These are phyloP conservation scores for Trachops cirrhosus DNA, from an alignment of 2,797 vertebrate genomes.

Conservation along the genomic window DNA sequence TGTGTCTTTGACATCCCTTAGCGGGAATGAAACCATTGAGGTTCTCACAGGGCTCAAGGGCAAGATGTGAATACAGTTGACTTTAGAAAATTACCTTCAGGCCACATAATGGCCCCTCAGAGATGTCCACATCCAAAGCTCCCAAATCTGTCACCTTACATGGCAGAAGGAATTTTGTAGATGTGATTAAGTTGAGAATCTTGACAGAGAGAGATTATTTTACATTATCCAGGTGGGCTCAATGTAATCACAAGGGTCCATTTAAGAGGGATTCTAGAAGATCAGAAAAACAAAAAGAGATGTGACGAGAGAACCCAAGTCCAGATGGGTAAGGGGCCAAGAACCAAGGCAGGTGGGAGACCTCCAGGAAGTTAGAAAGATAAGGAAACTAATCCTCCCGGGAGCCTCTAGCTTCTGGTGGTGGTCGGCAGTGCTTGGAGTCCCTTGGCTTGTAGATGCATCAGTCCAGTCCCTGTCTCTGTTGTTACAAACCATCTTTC, in stretches of 20 bases:
- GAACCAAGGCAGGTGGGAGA: background rate
- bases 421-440: background rate
- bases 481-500: background rate
- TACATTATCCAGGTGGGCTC: background rate
- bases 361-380: background rate
- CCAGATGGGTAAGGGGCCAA: background rate
- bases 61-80: background rate
- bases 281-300: background rate
- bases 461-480: background rate
- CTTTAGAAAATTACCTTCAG: background rate
- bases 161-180: background rate
- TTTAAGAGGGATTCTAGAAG: background rate
- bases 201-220: background rate
- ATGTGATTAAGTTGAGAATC: background rate
- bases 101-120: background rate
- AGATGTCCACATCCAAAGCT: background rate
- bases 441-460: background rate
- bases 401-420: background rate
- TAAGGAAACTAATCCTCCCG: background rate
- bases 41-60: background rate
- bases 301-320: background rate
- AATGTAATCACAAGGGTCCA: background rate
- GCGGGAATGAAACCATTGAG: background rate
- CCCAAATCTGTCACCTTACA: background rate
- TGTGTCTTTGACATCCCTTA: background rate